Evolutionary conservation across 1,140 invertebrate species (phyloP).

Genomic region (Atopsyche davidsoni): DNA sequence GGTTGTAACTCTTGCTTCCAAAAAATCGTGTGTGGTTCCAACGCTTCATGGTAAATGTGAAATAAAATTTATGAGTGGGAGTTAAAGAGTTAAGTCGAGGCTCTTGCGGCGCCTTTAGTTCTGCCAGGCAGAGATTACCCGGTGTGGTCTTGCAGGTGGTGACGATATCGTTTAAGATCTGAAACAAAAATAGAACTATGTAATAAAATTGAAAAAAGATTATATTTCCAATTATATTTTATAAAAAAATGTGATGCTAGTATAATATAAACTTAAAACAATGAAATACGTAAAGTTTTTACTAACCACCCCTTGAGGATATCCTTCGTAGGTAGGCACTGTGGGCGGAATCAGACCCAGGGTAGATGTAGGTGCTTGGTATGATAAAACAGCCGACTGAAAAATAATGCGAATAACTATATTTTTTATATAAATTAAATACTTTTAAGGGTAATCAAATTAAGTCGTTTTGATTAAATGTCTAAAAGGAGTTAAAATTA

Average conservation of each 20-base stretch:
- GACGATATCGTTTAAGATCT: conserved; percentile 12
- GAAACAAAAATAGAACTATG: neutral
- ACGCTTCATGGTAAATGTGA: conserved; percentile 7
- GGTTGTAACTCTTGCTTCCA: neutral
- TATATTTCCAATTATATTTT: neutral
- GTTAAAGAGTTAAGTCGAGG: neutral
- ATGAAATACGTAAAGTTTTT: neutral
- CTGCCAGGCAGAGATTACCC: neutral
- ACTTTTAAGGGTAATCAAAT: too few species aligned
- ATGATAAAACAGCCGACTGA: conserved; percentile 18
- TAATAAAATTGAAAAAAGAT: neutral
- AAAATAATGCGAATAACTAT: neutral
- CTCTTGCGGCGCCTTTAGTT: conserved; percentile 4
- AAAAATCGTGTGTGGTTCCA: conserved; percentile 6
- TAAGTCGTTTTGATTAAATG: too few species aligned
- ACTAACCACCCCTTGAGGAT: conserved; percentile 11
- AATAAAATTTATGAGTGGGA: conserved; percentile 4
- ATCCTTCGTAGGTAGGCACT: conserved; percentile 7
- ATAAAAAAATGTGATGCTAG: neutral
- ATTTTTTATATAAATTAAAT: neutral
- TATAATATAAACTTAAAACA: neutral
- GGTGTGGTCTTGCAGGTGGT: neutral
- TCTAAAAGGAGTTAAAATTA: too few species aligned
- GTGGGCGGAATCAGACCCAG: too few species aligned
- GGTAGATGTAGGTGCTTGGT: neutral